phyloP scores from a whole-genome alignment of 2,888 invertebrate species.

The Drosophila anomelani region DNA sequence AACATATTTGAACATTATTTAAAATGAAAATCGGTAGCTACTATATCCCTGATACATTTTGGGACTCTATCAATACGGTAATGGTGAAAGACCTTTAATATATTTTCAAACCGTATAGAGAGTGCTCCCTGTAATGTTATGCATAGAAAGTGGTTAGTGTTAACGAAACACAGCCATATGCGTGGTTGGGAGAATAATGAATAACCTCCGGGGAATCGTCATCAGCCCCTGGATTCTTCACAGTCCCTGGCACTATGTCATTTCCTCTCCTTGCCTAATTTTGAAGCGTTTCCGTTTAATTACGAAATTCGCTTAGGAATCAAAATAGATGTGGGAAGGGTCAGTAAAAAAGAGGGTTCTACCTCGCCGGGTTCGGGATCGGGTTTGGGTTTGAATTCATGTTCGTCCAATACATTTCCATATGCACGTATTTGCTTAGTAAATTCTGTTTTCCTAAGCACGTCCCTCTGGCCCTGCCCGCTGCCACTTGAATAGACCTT shows the following conservation, averaged over 20 bases:
- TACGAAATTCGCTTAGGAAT: conserved; percentile 63
- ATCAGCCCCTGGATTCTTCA: conserved; percentile 24
- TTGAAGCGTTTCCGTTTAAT: conserved; percentile 65
- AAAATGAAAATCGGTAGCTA: not conserved
- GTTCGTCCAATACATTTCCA: conserved; percentile 24
- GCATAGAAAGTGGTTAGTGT: conserved; percentile 14
- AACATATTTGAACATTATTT: not conserved
- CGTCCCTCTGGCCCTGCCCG: conserved; percentile 9
- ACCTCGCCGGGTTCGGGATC: conserved; percentile 9
- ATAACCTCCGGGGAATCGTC: conserved; percentile 63
- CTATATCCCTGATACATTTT: not conserved
- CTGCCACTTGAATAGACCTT: conserved; percentile 27
- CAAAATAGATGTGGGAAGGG: conserved; percentile 50
- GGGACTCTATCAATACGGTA: too few relatives aligned
- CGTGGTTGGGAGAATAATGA: conserved; percentile 46
- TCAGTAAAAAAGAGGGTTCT: conserved; percentile 19
- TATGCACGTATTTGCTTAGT: conserved; percentile 44
- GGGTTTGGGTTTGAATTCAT: conserved; percentile 8
- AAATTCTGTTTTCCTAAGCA: conserved; percentile 36
- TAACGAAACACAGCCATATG: conserved; percentile 59
- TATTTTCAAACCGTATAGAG: not conserved
- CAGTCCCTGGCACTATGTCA: conserved; percentile 26
- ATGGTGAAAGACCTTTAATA: not conserved
- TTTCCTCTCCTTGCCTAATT: conserved; percentile 60
- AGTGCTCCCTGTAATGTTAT: not conserved